These are phyloP conservation scores for Xiphophorus couchianus DNA, from an alignment of 2,113 vertebrate genomes.

Conservation along the genomic window DNA sequence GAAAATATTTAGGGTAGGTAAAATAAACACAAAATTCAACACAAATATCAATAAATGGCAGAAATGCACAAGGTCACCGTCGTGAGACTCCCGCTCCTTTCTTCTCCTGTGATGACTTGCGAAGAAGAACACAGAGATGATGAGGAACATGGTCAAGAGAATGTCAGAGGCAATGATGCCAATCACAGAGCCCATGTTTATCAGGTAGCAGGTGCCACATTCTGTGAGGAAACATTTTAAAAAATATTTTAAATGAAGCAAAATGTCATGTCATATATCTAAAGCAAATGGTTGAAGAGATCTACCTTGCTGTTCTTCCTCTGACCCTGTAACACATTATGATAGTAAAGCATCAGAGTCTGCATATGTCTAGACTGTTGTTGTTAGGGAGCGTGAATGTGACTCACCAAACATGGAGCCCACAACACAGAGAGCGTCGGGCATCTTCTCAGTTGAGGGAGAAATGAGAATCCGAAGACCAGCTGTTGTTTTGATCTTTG, in stretches of 20 bases:
- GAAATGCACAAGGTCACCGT: conserved; percentile 44
- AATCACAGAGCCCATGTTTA: conserved; percentile 67
- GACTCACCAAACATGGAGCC: conserved; percentile 73
- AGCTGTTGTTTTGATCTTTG: conserved; percentile 5
- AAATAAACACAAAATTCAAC: not conserved
- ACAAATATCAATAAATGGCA: not conserved
- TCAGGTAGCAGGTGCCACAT: conserved; percentile 73
- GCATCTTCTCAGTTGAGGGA: conserved; percentile 59
- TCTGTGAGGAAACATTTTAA: conserved; percentile 58
- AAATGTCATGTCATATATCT: not conserved
- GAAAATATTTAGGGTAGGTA: not conserved
- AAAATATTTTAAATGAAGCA: not conserved
- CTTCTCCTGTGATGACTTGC: conserved; percentile 56
- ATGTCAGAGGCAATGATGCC: conserved; percentile 77
- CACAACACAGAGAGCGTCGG: conserved; percentile 50
- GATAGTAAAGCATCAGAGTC: not conserved
- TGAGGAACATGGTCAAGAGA: conserved; percentile 77
- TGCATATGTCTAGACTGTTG: not conserved
- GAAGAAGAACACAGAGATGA: conserved; percentile 74
- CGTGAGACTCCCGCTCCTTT: conserved; percentile 38
- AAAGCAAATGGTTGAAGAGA: not conserved
- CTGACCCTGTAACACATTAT: conserved; percentile 63
- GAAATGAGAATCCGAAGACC: conserved; percentile 18
- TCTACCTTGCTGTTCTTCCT: conserved; percentile 69
- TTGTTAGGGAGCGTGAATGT: not conserved